Conservation (phyloP, 2,888 invertebrate genomes). For the Molanna angustata region DNA sequence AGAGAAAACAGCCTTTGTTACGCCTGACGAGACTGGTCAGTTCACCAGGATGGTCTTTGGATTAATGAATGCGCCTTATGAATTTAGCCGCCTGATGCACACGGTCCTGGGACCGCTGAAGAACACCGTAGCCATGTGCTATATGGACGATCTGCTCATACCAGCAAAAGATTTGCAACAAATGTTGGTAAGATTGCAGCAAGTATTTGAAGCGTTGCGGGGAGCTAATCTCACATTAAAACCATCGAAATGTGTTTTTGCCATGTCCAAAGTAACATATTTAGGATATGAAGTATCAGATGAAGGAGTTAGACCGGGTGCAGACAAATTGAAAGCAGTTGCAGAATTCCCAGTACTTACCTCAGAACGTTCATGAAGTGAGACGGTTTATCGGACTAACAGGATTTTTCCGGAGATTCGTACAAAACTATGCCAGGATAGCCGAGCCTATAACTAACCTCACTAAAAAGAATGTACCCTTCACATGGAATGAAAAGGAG, state of each 20-base stretch:
- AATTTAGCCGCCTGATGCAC: constrained; percentile 1
- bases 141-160: background rate
- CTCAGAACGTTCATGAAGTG: background rate
- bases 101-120: background rate
- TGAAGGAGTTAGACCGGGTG: background rate
- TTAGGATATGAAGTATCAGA: constrained; percentile 1
- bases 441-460: constrained; percentile 4
- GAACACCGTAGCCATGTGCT: constrained; percentile 2
- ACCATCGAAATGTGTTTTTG: constrained; percentile 1
- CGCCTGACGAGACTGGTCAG: background rate
- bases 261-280: constrained; percentile 1
- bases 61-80: background rate
- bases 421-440: background rate
- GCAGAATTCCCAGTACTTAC: background rate
- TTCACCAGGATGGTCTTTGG: constrained; percentile 2
- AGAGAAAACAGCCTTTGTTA: constrained; percentile 3
- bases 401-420: constrained; percentile 3
- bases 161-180: background rate
- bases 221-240: background rate
- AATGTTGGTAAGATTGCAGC: background rate
- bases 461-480: background rate
- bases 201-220: background rate
- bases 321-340: background rate
- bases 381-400: constrained; percentile 1
- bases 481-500: background rate